Conservation (phyloP, 2,797 vertebrate genomes). For the Sebastes goodei region DNA sequence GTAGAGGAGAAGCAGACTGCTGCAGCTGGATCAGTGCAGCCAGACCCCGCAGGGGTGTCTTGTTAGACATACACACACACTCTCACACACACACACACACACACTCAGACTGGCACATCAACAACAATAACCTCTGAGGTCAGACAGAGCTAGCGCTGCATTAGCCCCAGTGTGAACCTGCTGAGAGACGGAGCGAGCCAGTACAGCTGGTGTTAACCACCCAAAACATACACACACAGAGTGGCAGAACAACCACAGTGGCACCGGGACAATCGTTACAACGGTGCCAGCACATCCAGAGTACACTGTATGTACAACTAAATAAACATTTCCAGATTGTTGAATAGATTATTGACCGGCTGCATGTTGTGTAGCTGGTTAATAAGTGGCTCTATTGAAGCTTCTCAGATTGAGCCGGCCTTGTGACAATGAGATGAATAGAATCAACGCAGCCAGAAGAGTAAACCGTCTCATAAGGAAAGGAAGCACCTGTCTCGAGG, state of each 20-base stretch:
- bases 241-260: constrained; percentile 54
- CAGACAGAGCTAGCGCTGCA: constrained; percentile 68
- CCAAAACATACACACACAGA: constrained; percentile 66
- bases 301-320: constrained; percentile 42
- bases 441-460: constrained; percentile 15
- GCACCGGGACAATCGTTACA: constrained; percentile 26
- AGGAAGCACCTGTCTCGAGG: constrained; percentile 26
- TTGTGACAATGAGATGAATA: constrained; percentile 18
- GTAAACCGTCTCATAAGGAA: constrained; percentile 18
- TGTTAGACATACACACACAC: constrained; percentile 65
- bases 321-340: constrained; percentile 49
- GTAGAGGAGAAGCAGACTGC: constrained; percentile 40
- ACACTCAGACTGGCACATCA: constrained; percentile 45
- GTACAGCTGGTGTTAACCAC: constrained; percentile 77
- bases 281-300: constrained; percentile 42
- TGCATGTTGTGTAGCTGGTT: constrained; percentile 30
- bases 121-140: constrained; percentile 77
- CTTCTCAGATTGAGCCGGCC: constrained; percentile 24
- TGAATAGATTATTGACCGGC: constrained; percentile 43
- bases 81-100: constrained; percentile 34
- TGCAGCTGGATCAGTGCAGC: constrained; percentile 72
- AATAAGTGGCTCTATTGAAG: constrained; percentile 43
- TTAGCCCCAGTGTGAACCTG: constrained; percentile 77
- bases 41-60: constrained; percentile 67
- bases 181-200: constrained; percentile 71